Evolutionary conservation across 2,797 vertebrate species (phyloP).

Genomic region (Adelosebastes latens): DNA sequence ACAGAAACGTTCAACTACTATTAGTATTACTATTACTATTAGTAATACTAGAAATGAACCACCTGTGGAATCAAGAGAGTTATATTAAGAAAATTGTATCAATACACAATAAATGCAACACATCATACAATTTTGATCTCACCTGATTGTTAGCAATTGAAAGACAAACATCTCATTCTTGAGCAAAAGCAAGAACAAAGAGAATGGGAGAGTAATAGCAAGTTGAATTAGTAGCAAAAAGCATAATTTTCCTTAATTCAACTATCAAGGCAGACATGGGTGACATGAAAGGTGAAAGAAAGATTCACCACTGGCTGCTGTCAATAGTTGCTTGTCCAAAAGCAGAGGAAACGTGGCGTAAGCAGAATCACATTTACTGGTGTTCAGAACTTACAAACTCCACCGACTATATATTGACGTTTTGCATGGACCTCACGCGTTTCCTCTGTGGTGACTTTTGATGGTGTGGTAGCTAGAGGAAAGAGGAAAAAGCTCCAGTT

Average conservation of each 20-base stretch:
- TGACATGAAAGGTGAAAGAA: neutral
- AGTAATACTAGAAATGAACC: neutral
- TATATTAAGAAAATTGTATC: neutral
- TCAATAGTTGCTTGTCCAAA: neutral
- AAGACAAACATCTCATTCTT: neutral
- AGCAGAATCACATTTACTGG: neutral
- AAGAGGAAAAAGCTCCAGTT: neutral
- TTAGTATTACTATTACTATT: fast-evolving
- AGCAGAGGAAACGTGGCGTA: neutral
- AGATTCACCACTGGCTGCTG: neutral
- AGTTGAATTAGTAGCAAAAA: slow-evolving; percentile 1
- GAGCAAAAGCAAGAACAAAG: neutral
- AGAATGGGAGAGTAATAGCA: neutral
- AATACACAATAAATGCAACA: neutral
- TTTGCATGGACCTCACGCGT: fast-evolving
- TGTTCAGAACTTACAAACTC: slow-evolving; percentile 8
- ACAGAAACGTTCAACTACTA: neutral
- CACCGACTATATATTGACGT: fast-evolving
- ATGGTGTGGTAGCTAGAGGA: neutral
- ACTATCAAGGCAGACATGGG: neutral
- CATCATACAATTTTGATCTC: neutral
- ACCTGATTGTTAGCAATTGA: slow-evolving; percentile 2
- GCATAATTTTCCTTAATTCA: neutral
- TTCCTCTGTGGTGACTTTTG: fast-evolving
- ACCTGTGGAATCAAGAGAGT: neutral